Base-by-base conservation (phyloP, 1,140 invertebrate genomes). In the Drosophila subobscura region DNA sequence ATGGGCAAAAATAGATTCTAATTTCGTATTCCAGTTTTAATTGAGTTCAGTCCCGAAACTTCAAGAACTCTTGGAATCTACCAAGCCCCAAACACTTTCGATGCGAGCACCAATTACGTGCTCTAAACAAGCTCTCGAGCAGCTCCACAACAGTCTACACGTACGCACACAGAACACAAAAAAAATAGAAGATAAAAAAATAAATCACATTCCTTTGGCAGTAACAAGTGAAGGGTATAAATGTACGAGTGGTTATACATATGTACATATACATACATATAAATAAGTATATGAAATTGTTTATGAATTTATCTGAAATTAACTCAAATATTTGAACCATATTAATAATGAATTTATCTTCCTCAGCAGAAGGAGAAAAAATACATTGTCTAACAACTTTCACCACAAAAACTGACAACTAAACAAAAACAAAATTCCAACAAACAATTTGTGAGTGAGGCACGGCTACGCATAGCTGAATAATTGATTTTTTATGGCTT, bases 401-500 rank as follows among this genome's bases (percentile, higher is more conserved):
- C 78, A 77, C 77, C 59, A 53, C 49, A 59, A 42, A 59, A 57
- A 71, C 1, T 33, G 8, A 10, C 8, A 33, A 63, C 59, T 7
- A 10, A 41, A 29, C 58, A 57, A 50, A 8, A 29, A 55, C 47
- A 67, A 55, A 20, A 20, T 20, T 63, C 27, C 53, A 46, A 54
- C 52, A 51, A 55, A 59, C 50, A 40, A 40, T 73, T 55, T 40
- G 46, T 60, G 50, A 53, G 40, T 57, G 50, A 46, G 61, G 40
- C 58, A 65, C 70, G 41, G 79, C 65, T 65, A 78, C 71, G 79
- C 79, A 78, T 83, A 51, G 79, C 79, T 66, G 60, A 64, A 65
- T 84, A 76, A 84, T 67, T 66, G 79, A 84, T 84, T 84, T 84
- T 66, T 72, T 79, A 84, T 65, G 64, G 79, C 67, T 83, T 60